phyloP scores from a whole-genome alignment of 2,888 invertebrate genomes.

The Lycaena phlaeas region DNA sequence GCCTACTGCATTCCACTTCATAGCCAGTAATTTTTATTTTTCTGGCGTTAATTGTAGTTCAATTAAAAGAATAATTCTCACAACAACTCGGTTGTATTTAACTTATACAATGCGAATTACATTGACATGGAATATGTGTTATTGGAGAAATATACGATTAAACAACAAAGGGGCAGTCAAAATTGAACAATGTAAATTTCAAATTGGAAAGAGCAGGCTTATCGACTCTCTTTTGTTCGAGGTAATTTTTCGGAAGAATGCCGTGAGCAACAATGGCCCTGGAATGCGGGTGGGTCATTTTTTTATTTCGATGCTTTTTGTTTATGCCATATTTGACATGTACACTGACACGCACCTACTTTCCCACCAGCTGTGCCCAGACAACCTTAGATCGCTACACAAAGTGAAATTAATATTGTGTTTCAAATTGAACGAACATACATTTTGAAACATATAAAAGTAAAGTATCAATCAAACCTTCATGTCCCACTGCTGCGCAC shows the following conservation, averaged over 20 bases:
- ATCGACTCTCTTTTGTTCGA: slow-evolving; percentile 44
- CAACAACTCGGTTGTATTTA: too few species aligned
- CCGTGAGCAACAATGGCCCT: neutral
- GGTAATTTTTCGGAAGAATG: slow-evolving; percentile 27
- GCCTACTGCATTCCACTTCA: too few species aligned
- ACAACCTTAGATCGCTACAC: too few species aligned
- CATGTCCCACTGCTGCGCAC: too few species aligned
- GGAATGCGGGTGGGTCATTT: neutral
- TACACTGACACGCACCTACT: neutral
- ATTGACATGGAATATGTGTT: neutral
- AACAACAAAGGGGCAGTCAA: slow-evolving; percentile 24
- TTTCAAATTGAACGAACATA: too few species aligned
- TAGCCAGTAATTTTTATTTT: too few species aligned
- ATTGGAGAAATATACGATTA: neutral
- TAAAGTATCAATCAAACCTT: too few species aligned
- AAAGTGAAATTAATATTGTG: too few species aligned
- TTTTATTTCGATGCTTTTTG: neutral
- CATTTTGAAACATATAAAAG: too few species aligned
- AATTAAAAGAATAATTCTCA: too few species aligned
- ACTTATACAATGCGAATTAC: neutral
- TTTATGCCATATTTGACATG: neutral
- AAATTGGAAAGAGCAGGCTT: slow-evolving; percentile 44
- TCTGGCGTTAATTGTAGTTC: too few species aligned
- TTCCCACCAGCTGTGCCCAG: too few species aligned
- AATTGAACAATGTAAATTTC: slow-evolving; percentile 41